A percentile compares a stretch with the other conserved stretches of the same genome.
These are phyloP conservation scores for Cheilosia vernalis DNA, from an alignment of 2,888 invertebrate genomes.

Conservation along the genomic window DNA sequence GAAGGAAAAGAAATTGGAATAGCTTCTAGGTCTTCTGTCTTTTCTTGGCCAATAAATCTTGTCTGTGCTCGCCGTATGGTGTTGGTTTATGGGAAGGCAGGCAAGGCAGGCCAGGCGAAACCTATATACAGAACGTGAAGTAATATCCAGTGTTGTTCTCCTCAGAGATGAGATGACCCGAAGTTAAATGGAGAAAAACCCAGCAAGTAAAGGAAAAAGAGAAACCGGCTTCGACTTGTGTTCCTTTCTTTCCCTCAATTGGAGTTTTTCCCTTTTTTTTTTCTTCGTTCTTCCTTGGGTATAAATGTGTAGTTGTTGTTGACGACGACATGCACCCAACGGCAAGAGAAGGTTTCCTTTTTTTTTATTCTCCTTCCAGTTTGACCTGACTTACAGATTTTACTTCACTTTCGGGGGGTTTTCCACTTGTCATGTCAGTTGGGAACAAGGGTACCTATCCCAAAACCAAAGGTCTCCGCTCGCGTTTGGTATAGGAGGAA, in stretches of 20 bases:
- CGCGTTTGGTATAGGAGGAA: neutral
- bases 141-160: slow-evolving; percentile 64
- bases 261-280: slow-evolving; percentile 13
- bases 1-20: slow-evolving; percentile 57
- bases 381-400: slow-evolving; percentile 44
- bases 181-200: slow-evolving; percentile 67
- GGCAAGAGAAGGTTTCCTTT: neutral
- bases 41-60: slow-evolving; percentile 71
- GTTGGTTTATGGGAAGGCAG: slow-evolving; percentile 37
- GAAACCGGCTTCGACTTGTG: slow-evolving; percentile 27
- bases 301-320: slow-evolving; percentile 8
- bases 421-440: slow-evolving; percentile 59
- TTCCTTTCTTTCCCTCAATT: slow-evolving; percentile 14
- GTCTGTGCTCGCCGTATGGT: slow-evolving; percentile 43
- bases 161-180: slow-evolving; percentile 65
- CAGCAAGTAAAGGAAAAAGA: slow-evolving; percentile 17
- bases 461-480: neutral
- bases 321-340: slow-evolving; percentile 31
- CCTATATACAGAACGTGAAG: slow-evolving; percentile 59
- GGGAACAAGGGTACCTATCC: slow-evolving; percentile 13
- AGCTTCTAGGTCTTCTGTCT: slow-evolving; percentile 55
- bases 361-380: neutral
- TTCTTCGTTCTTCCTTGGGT: neutral
- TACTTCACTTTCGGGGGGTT: slow-evolving; percentile 17
- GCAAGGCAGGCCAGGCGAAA: slow-evolving; percentile 34